Evolutionary conservation across 2,113 vertebrate species (phyloP), one percentile per base, ranked within the genome.

Genomic region (Entomyzon cyanotis): DNA sequence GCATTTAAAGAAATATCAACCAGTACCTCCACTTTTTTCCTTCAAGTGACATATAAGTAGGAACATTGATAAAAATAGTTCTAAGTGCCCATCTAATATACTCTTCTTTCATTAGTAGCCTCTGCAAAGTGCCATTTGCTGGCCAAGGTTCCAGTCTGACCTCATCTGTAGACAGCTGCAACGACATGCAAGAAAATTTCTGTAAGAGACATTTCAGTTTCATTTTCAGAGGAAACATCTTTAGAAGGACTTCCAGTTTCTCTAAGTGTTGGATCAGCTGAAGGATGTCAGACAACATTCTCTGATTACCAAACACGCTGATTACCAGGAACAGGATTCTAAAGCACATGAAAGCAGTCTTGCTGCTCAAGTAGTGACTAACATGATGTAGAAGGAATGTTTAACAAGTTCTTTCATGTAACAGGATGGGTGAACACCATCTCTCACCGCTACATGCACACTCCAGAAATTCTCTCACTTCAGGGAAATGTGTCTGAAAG

Each of bases 151-250:
- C 23, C 31, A 86, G 35, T 71, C 24, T 50, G 71, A 67, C 37
- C 87, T 85, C 25, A 53, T 63, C 11, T 47, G 49, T 44, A 91
- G 41, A 75, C 7, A 10, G 35, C 59, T 86, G 33, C 87, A 87
- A 64, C 22, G 64, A 52, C 25, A 73, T 6, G 25, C 6, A 49
- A 65, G 67, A 50, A 25, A 79, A 79, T 35, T 56, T 89, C 19
- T 78, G 15, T 44, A 87, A 65, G 56, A 84, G 62, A 82, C 59
- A 82, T 73, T 91, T 75, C 65, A 78, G 90, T 97, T 97, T 96
- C 95, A 84, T 92, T 97, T 97, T 93, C 90, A 92, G 84, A 91
- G 88, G 77, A 96, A 96, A 87, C 62, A 93, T 82, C 88, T 92
- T 79, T 22, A 87, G 67, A 83, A 65, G 56, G 68, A 87, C 85